Conservation (phyloP, 2,797 vertebrate species). For the Eremophila alpestris region DNA sequence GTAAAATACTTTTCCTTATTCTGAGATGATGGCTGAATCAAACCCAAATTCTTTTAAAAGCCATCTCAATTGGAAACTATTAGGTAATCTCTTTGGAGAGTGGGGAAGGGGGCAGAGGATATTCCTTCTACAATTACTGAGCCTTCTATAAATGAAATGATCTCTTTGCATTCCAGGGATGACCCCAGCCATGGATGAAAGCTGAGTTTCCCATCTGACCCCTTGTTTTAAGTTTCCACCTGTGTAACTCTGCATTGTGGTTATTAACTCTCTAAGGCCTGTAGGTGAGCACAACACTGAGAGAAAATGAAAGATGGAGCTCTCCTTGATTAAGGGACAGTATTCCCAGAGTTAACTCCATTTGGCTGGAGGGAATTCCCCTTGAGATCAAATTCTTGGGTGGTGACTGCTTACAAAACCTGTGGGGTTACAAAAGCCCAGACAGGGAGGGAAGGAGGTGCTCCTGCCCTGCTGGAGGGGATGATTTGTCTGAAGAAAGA, state of each 20-base stretch:
- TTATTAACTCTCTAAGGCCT: background rate
- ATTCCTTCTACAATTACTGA: slow-evolving; percentile 7
- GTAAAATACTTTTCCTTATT: slow-evolving; percentile 26
- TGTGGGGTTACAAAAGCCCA: background rate
- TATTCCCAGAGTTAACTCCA: background rate
- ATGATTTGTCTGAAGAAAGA: background rate
- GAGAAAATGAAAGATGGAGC: background rate
- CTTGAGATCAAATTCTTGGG: background rate
- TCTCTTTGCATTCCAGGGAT: slow-evolving; percentile 10
- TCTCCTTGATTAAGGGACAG: background rate
- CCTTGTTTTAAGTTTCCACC: slow-evolving; percentile 28
- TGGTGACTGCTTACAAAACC: background rate
- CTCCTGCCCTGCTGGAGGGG: background rate
- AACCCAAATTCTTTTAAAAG: slow-evolving; percentile 31
- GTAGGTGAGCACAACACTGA: background rate
- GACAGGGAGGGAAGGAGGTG: background rate
- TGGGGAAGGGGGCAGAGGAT: background rate
- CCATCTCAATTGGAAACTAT: slow-evolving; percentile 34
- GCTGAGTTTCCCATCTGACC: slow-evolving; percentile 1
- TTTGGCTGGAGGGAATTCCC: background rate
- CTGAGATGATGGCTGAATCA: background rate
- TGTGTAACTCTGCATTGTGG: background rate
- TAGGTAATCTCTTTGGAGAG: slow-evolving; percentile 36
- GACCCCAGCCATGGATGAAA: background rate
- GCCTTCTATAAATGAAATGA: background rate